Evolutionary conservation across 2,888 invertebrate species (phyloP), one percentile per base, ranked within the genome.

Genomic region (Diplazon laetatorius): DNA sequence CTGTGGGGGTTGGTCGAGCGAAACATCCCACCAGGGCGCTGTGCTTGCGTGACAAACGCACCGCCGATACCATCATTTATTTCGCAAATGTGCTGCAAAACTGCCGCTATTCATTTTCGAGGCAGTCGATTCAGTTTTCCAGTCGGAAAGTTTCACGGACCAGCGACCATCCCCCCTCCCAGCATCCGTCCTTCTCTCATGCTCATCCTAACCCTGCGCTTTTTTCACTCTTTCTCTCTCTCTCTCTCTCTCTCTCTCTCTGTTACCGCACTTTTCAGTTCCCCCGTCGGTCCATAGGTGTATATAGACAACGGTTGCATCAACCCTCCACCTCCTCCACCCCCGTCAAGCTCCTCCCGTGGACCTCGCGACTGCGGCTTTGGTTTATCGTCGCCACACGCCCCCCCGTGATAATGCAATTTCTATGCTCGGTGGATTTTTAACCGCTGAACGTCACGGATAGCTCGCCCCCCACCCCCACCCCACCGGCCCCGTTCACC

Each of bases 11-110:
- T 63, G 76, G 65, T 63, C 82, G 76, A 66, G 14, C 22, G 70
- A 57, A n/a, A n/a, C 46, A 81, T 77, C 76, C 77, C 81, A 74
- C 42, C 70, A 66, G 70, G 57, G 42, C n/a, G n/a, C 76, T 71
- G 78, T 68, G 73, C 81, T 79, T 79, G 85, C 87, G 90, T 91
- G 91, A 90, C 90, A 91, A 91, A 91, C 89, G 90, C 88, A 87
- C 87, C 89, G 87, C 87, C 90, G 90, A 91, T 91, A 89, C 88
- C 90, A 90, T 91, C 91, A 90, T 91, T 91, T 91, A 90, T 91
- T 91, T 89, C 86, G 87, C 89, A 91, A 91, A 90, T 90, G 89
- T 87, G 89, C 88, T 88, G 89, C 90, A 91, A 91, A 91, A 91
- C 90, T 91, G 89, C 90, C 86, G 90, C 91, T 90, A 91, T 91